A percentile compares a stretch with the other conserved stretches of the same genome.
Evolutionary conservation across 2,113 vertebrate species (phyloP).

Genomic region (Lampris incognitus): DNA sequence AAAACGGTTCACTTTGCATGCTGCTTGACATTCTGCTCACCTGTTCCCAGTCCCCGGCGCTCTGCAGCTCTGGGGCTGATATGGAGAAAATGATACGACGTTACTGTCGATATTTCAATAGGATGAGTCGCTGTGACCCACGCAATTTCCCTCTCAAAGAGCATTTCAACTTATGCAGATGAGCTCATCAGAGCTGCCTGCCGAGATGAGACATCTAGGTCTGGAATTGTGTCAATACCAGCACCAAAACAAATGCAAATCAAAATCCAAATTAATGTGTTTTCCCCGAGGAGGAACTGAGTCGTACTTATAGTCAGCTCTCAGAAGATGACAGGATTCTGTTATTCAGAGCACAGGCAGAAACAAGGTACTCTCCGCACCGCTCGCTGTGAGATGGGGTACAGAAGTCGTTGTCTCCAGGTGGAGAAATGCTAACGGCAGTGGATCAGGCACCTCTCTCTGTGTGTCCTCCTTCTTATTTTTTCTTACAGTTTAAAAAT

Average conservation of each 20-base stretch:
- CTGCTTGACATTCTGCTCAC: slow-evolving; percentile 78
- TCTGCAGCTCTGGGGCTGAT: slow-evolving; percentile 71
- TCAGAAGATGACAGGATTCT: slow-evolving; percentile 81
- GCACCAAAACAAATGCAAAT: slow-evolving; percentile 84
- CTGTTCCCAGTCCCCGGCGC: slow-evolving; percentile 69
- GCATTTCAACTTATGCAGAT: slow-evolving; percentile 84
- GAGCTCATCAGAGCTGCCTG: slow-evolving; percentile 83
- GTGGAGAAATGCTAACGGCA: slow-evolving; percentile 52
- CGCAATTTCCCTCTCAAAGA: slow-evolving; percentile 81
- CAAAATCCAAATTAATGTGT: slow-evolving; percentile 84
- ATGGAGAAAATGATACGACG: slow-evolving; percentile 76
- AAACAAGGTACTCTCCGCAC: slow-evolving; percentile 67
- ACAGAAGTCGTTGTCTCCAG: slow-evolving; percentile 68
- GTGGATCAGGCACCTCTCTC: slow-evolving; percentile 42
- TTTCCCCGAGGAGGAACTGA: slow-evolving; percentile 79
- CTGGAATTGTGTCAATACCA: slow-evolving; percentile 83
- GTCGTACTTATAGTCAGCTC: slow-evolving; percentile 76
- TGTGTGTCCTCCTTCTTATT: slow-evolving; percentile 26
- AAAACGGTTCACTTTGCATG: slow-evolving; percentile 60
- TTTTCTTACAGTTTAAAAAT: slow-evolving; percentile 44
- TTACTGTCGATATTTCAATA: slow-evolving; percentile 78
- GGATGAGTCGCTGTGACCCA: slow-evolving; percentile 81
- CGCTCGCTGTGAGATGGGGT: slow-evolving; percentile 52
- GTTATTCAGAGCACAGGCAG: slow-evolving; percentile 70
- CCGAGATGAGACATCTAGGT: slow-evolving; percentile 82